phyloP scores from a whole-genome alignment of 1,140 invertebrate species.

The Drosophila ogumai region DNA sequence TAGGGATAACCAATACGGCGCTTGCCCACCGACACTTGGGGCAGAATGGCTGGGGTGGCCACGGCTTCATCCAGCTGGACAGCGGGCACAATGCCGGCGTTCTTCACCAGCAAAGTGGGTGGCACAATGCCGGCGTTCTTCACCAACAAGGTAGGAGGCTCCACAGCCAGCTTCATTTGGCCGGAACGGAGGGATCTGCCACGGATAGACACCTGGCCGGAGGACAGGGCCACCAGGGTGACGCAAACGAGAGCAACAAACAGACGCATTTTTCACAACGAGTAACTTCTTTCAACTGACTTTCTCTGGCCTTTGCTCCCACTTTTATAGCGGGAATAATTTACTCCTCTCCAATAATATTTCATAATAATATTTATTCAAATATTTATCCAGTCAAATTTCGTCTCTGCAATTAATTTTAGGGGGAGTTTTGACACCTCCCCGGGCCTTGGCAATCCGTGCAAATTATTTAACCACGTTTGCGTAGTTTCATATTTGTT shows the following conservation, averaged over 20 bases:
- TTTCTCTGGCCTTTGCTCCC: background rate
- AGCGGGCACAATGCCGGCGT: slow-evolving; percentile 19
- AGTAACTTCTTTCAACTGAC: slow-evolving; percentile 48
- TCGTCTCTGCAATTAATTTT: slow-evolving; percentile 32
- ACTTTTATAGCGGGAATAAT: slow-evolving; percentile 38
- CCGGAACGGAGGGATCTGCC: slow-evolving; percentile 15
- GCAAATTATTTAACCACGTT: slow-evolving; percentile 35
- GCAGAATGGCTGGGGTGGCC: slow-evolving; percentile 1
- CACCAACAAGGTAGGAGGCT: slow-evolving; percentile 12
- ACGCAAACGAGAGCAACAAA: slow-evolving; percentile 45
- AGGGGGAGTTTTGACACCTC: slow-evolving; percentile 8
- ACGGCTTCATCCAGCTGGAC: slow-evolving; percentile 10
- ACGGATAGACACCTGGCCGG: slow-evolving; percentile 33
- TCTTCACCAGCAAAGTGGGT: slow-evolving; percentile 26
- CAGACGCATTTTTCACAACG: slow-evolving; percentile 41
- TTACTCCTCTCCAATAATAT: background rate
- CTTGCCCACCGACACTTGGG: slow-evolving; percentile 5
- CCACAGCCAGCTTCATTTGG: slow-evolving; percentile 28
- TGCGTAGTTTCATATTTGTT: slow-evolving; percentile 43
- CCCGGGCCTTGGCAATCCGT: slow-evolving; percentile 48
- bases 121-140: slow-evolving; percentile 15
- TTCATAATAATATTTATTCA: slow-evolving; percentile 10
- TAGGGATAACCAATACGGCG: slow-evolving; percentile 18
- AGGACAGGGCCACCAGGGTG: slow-evolving; percentile 36
- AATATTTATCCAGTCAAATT: slow-evolving; percentile 48